A percentile compares a stretch with the other conserved stretches of the same genome.
Conservation (phyloP, 2,888 invertebrate genomes). For the Rhagonycha fulva region DNA sequence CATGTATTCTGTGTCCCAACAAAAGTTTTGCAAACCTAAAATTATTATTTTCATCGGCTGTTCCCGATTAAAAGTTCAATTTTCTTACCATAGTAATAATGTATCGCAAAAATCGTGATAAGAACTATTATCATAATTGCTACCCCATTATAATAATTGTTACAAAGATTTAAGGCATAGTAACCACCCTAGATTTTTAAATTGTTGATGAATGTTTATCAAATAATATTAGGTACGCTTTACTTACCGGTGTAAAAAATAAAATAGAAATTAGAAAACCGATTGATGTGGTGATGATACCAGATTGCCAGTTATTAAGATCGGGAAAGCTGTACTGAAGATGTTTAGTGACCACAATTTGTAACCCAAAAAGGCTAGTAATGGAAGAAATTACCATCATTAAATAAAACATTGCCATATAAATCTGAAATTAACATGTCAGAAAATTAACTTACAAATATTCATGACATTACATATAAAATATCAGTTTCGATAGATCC, state of each 20-base stretch:
- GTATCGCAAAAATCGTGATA: conserved; percentile 54
- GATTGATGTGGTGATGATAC: conserved; percentile 46
- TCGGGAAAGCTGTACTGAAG: conserved; percentile 55
- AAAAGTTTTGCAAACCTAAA: conserved; percentile 64
- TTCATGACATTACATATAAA: background rate
- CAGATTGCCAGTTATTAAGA: conserved; percentile 51
- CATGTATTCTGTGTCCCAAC: conserved; percentile 80
- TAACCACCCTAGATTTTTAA: conserved; percentile 53
- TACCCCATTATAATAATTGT: conserved; percentile 56
- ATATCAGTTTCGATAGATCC: background rate
- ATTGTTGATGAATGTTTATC: background rate
- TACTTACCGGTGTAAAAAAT: conserved; percentile 75
- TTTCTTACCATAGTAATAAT: conserved; percentile 55
- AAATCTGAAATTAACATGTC: conserved; percentile 61
- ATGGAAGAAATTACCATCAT: conserved; percentile 80
- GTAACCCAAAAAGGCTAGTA: conserved; percentile 68
- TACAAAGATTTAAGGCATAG: conserved; percentile 55
- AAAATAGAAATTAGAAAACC: conserved; percentile 55
- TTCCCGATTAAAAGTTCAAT: background rate
- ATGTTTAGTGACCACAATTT: conserved; percentile 54
- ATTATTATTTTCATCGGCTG: conserved; percentile 17
- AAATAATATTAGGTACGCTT: background rate
- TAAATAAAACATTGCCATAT: conserved; percentile 79
- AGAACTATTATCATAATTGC: conserved; percentile 56
- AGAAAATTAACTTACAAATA: background rate